Percentiles rank a stretch among this genome's conserved stretches.
These are phyloP conservation scores for Tylochromis polylepis DNA, from an alignment of 2,113 vertebrate genomes.

Conservation along the genomic window DNA sequence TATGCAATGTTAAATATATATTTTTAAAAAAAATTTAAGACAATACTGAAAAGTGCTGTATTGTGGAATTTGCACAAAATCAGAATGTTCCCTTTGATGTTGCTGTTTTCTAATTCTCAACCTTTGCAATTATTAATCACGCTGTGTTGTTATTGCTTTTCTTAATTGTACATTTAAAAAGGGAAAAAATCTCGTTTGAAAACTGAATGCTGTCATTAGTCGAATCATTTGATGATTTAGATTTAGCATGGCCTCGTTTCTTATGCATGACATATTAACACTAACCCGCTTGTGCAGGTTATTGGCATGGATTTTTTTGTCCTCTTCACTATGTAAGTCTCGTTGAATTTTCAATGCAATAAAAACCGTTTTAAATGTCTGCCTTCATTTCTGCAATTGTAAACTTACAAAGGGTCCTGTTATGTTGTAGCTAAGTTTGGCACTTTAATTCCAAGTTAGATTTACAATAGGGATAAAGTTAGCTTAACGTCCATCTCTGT, in stretches of 20 bases:
- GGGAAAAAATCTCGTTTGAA: not conserved
- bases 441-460: not conserved
- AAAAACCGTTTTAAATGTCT: constrained; percentile 13
- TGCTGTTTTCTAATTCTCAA: not conserved
- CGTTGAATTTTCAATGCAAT: constrained; percentile 30
- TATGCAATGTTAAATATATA: constrained; percentile 2
- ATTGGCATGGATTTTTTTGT: constrained; percentile 6
- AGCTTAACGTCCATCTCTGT: not conserved
- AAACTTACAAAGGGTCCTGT: not conserved
- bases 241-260: constrained; percentile 7
- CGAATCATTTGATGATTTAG: not conserved
- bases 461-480: not conserved
- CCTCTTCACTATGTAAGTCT: not conserved
- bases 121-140: not conserved
- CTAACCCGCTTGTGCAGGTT: not conserved
- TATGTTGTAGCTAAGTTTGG: not conserved
- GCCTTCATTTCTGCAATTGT: not conserved
- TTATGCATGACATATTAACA: constrained; percentile 22
- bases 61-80: constrained; percentile 26
- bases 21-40: not conserved
- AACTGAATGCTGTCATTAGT: not conserved
- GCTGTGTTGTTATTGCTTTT: not conserved
- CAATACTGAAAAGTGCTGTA: not conserved
- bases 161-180: not conserved
- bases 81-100: not conserved